phyloP scores from a whole-genome alignment of 2,113 vertebrate genomes.

The Varanus komodoensis region DNA sequence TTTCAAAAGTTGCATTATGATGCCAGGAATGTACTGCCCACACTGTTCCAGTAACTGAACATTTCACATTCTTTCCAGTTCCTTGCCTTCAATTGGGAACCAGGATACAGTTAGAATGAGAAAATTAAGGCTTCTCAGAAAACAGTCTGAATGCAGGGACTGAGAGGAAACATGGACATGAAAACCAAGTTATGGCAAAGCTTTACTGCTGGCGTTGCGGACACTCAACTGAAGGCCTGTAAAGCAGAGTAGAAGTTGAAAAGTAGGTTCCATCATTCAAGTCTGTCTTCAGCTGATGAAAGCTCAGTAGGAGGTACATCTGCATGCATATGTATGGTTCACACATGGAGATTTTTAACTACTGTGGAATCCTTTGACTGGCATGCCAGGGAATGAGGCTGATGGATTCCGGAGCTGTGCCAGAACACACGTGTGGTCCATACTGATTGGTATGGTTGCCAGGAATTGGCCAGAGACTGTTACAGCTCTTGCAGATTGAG shows the following conservation, averaged over 20 bases:
- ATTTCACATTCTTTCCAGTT: conserved; percentile 26
- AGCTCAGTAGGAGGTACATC: neutral
- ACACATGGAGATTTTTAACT: neutral
- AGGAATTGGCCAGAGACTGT: neutral
- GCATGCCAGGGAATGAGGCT: no score
- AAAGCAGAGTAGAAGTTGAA: no score
- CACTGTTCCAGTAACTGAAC: conserved; percentile 7
- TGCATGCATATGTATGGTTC: neutral
- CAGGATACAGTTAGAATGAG: neutral
- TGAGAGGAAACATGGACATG: neutral
- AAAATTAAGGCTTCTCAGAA: neutral
- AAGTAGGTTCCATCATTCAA: neutral
- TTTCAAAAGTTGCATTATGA: neutral
- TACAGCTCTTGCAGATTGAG: neutral
- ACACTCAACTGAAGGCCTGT: neutral
- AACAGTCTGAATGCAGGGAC: neutral
- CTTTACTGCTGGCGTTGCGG: neutral
- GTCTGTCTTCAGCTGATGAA: neutral
- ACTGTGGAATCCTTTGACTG: neutral
- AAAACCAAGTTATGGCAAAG: neutral
- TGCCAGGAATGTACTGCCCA: neutral
- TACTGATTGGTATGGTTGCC: neutral
- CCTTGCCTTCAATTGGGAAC: neutral
- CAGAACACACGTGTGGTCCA: neutral
- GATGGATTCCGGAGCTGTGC: neutral